These are phyloP conservation scores for Venturia canescens DNA, from an alignment of 1,140 invertebrate genomes.

Conservation along the genomic window DNA sequence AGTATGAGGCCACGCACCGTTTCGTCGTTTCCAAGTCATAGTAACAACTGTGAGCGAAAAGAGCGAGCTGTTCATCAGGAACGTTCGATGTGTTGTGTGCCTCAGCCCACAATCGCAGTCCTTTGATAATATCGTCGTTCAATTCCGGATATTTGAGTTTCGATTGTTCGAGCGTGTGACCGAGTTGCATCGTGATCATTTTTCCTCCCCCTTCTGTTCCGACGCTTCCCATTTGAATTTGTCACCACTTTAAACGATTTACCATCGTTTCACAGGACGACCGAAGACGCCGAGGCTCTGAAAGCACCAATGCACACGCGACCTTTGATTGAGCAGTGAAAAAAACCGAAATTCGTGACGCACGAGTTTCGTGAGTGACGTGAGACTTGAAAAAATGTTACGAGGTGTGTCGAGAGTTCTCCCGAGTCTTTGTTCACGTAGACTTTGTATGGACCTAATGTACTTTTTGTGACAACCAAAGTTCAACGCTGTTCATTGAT, in stretches of 20 bases:
- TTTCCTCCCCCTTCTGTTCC: background rate
- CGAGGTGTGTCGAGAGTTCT: background rate
- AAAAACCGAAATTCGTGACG: background rate
- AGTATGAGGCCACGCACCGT: constrained; percentile 80
- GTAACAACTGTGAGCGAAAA: constrained; percentile 81
- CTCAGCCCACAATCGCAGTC: constrained; percentile 61
- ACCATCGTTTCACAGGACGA: background rate
- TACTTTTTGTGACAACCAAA: too few species aligned
- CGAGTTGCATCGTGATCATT: constrained; percentile 63
- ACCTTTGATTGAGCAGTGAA: background rate
- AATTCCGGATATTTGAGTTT: constrained; percentile 61
- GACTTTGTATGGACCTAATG: too few species aligned
- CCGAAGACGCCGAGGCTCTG: background rate
- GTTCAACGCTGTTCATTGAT: too few species aligned
- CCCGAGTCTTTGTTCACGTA: background rate
- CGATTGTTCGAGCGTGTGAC: constrained; percentile 63
- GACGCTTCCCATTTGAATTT: background rate
- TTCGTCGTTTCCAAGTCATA: constrained; percentile 77
- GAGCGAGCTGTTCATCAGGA: constrained; percentile 73
- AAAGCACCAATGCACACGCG: constrained; percentile 7
- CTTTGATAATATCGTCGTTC: constrained; percentile 61
- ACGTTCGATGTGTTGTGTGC: constrained; percentile 57
- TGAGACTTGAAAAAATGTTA: too few species aligned
- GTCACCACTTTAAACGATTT: background rate
- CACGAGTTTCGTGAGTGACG: too few species aligned